Percentiles rank a stretch among this genome's conserved stretches.
Evolutionary conservation across 2,797 vertebrate species (phyloP).

Genomic region (Pseudotriccus pelzelni): DNA sequence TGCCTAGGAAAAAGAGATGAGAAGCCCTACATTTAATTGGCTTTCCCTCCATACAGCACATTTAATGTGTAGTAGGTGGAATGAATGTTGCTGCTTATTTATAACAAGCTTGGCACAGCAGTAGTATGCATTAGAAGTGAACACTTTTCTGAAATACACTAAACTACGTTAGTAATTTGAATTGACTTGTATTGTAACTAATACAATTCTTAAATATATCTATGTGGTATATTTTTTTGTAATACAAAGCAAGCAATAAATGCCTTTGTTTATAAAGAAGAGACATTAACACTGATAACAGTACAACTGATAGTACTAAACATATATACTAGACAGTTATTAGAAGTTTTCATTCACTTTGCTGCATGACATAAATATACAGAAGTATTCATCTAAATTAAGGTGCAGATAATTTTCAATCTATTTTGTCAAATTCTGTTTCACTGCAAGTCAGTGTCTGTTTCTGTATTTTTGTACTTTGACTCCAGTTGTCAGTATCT

Average conservation of each 20-base stretch:
- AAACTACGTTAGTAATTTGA: background rate
- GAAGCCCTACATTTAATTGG: background rate
- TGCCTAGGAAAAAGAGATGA: background rate
- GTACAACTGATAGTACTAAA: background rate
- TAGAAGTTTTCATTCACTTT: background rate
- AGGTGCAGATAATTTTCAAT: background rate
- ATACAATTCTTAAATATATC: background rate
- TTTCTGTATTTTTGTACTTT: background rate
- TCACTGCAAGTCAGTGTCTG: background rate
- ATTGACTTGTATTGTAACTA: background rate
- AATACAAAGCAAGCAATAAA: background rate
- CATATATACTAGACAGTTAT: background rate
- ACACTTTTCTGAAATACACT: background rate
- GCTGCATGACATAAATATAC: background rate
- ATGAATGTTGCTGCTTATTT: background rate
- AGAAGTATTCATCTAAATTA: background rate
- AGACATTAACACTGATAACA: background rate
- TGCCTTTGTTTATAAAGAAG: background rate
- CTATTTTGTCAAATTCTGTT: background rate
- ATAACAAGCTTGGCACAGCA: background rate
- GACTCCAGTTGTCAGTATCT: background rate
- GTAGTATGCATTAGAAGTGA: background rate
- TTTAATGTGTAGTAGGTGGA: background rate
- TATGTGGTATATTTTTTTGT: background rate
- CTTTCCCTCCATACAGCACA: background rate